phyloP scores from a whole-genome alignment of 2,113 vertebrate species.

The Lichenostomus cassidix region DNA sequence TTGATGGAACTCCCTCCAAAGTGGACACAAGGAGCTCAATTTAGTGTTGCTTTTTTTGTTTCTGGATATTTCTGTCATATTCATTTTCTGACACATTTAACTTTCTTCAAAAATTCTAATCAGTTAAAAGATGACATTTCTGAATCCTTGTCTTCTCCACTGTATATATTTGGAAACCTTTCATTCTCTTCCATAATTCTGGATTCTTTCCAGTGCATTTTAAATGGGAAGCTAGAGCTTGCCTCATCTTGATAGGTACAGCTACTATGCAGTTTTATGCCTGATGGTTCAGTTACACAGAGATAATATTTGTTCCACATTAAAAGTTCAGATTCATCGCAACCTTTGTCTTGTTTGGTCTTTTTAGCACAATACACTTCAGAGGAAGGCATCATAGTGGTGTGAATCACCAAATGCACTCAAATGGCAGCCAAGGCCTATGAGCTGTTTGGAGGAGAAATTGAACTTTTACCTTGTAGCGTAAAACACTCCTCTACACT shows the following conservation, averaged over 20 bases:
- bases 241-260: neutral
- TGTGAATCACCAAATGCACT: neutral
- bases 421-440: rapidly evolving
- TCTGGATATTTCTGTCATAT: neutral
- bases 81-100: neutral
- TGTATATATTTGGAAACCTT: neutral
- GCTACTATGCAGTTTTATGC: neutral
- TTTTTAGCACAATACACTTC: neutral
- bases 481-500: neutral
- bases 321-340: neutral
- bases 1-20: neutral
- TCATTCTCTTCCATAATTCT: neutral
- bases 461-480: neutral
- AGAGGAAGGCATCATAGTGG: rapidly evolving
- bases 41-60: neutral
- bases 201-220: neutral
- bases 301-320: neutral
- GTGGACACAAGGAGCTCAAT: neutral
- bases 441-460: neutral
- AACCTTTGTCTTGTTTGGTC: neutral
- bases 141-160: neutral
- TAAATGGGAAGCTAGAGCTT: neutral
- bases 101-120: neutral
- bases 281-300: neutral
- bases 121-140: neutral